These are phyloP conservation scores for Entelurus aequoreus DNA, from an alignment of 2,113 vertebrate genomes.

Conservation along the genomic window DNA sequence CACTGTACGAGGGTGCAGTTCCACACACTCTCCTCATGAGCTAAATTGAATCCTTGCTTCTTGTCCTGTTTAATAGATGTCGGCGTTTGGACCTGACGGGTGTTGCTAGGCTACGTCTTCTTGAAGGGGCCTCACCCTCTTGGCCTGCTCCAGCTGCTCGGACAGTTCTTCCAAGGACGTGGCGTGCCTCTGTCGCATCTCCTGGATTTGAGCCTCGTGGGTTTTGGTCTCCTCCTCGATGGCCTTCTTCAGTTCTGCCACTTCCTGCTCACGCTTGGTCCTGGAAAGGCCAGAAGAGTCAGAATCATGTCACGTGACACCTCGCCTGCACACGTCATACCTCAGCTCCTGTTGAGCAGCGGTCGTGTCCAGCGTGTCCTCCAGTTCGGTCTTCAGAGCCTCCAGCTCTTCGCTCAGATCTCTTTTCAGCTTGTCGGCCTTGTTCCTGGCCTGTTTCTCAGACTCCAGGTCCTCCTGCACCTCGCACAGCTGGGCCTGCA, in stretches of 20 bases:
- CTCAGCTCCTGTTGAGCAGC: conserved; percentile 96
- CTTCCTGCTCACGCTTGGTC: conserved; percentile 95
- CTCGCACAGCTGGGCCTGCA: conserved; percentile 91
- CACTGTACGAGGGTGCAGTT: no score
- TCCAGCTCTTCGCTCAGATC: conserved; percentile 95
- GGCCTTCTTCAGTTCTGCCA: conserved; percentile 93
- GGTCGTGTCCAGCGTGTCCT: conserved; percentile 95
- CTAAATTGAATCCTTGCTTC: no score
- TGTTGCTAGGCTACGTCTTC: no score
- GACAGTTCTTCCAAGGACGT: conserved; percentile 89
- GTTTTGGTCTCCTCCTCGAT: conserved; percentile 94
- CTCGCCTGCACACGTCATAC: conserved; percentile 50
- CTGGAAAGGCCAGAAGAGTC: conserved; percentile 52
- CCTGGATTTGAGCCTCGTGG: conserved; percentile 94
- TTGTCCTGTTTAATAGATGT: no score
- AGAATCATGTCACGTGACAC: conserved; percentile 26
- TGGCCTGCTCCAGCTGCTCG: conserved; percentile 95
- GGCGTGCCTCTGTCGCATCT: conserved; percentile 87
- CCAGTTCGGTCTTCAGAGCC: conserved; percentile 93
- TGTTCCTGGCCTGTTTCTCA: conserved; percentile 87
- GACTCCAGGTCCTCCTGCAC: conserved; percentile 96
- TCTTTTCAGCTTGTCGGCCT: conserved; percentile 94
- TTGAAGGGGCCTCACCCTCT: conserved; percentile 73
- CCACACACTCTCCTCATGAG: no score
- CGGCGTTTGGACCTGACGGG: no score